A percentile compares a stretch with the other conserved stretches of the same genome.
Evolutionary conservation across 1,140 invertebrate species (phyloP).

Genomic region (Drosophila azteca): DNA sequence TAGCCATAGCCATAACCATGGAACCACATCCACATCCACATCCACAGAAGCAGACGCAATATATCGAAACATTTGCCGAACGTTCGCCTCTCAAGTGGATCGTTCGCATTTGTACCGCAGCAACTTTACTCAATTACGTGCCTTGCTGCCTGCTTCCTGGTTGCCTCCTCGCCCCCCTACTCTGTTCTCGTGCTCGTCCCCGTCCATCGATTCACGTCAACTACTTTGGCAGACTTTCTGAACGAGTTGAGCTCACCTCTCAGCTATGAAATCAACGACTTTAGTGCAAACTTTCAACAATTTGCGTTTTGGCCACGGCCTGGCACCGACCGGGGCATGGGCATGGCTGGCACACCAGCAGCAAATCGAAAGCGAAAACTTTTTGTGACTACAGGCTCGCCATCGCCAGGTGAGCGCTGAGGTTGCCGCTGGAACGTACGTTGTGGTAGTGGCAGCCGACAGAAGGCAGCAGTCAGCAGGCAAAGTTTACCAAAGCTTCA

Average conservation of each 20-base stretch:
- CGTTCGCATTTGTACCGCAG: slow-evolving; percentile 64
- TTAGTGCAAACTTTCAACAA: slow-evolving; percentile 82
- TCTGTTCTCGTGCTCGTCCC: background rate
- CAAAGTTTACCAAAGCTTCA: slow-evolving; percentile 62
- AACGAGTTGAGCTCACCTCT: slow-evolving; percentile 82
- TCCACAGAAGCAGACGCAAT: slow-evolving; percentile 40
- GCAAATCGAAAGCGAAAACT: slow-evolving; percentile 80
- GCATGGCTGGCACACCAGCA: slow-evolving; percentile 24
- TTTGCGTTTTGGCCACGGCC: slow-evolving; percentile 81
- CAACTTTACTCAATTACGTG: slow-evolving; percentile 80
- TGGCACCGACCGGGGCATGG: slow-evolving; percentile 48
- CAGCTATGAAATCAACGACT: slow-evolving; percentile 81
- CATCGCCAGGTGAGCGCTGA: slow-evolving; percentile 49
- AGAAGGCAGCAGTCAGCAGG: slow-evolving; percentile 24
- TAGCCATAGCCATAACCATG: no score
- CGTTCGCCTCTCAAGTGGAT: slow-evolving; percentile 64
- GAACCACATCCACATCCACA: no score
- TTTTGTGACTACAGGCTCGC: slow-evolving; percentile 69
- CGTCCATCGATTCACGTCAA: slow-evolving; percentile 67
- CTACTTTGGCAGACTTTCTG: slow-evolving; percentile 80
- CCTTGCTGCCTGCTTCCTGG: slow-evolving; percentile 49
- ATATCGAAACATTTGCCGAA: slow-evolving; percentile 73
- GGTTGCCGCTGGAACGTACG: slow-evolving; percentile 3
- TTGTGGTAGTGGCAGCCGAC: slow-evolving; percentile 7
- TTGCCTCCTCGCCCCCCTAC: slow-evolving; percentile 8